Base-by-base conservation (phyloP, 53 echinoderm and acorn worm species). In the Pentamera pediparva region DNA sequence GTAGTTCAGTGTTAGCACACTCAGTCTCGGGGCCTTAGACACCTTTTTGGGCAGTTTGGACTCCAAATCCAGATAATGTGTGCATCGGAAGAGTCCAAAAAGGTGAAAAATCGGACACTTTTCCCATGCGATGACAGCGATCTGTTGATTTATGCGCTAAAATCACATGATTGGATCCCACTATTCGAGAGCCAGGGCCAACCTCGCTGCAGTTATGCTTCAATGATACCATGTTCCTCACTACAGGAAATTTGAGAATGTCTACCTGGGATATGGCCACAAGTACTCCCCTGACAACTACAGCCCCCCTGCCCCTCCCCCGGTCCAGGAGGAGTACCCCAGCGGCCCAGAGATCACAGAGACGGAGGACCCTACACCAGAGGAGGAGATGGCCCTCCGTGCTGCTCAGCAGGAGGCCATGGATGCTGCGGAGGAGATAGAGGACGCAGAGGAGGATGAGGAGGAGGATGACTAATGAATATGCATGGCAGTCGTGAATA, bases 261-360 rank as follows among this genome's bases (percentile, higher is more conserved):
- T 93, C 37, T 94, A 94, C 82, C 48, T 94, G 26, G 95, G 95
- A 49, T 84, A 79, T 75, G 95, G 87, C 31, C 95, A 94, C 85
- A 94, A 94, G 82, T 94, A 89, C 65, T 84, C 87, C 37, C 87
- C 95, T 10, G 95, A 94, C 60, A 94, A 90, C 82, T 94, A 94
- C 84, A 94, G 95, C 73, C 95, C 95, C 0, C 82, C 90, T 11
- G 90, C 95, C 54, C 95, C 89, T 19, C 90, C 90, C 31, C 84
- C 87, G 13, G 95, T 89, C 28, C 85, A 89, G 75, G 90, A 90
- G 69, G 95, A 94, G 71, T 94, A 90, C 82, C 95, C 95, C 28
- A 94, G 95, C 29, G 95, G 95, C 1, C 95, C 90, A 15, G 95
- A 94, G 72, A 94, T 94, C 78, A 94, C 95, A 3, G 95, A 94